Conservation (phyloP, 1,140 invertebrate species). For the Planococcus citri region DNA sequence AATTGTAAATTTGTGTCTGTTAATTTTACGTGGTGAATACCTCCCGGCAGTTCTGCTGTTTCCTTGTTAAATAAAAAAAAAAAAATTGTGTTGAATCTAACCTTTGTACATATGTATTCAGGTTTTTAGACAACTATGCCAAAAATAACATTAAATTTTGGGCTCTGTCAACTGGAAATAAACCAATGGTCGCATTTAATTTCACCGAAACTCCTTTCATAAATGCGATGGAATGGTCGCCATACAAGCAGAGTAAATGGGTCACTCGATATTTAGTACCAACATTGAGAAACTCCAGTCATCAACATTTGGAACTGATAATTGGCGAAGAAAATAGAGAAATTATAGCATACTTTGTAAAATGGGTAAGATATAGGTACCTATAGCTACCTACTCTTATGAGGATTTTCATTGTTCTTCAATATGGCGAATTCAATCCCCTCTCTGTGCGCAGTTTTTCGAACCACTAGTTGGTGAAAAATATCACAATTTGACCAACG, state of each 20-base stretch:
- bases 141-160: conserved; percentile 42
- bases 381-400: too few species aligned
- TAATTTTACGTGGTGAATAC: too few species aligned
- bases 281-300: conserved; percentile 42
- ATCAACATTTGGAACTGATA: conserved; percentile 46
- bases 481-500: background rate
- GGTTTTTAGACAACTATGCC: conserved; percentile 43
- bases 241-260: conserved; percentile 46
- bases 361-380: conserved; percentile 37
- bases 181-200: conserved; percentile 41
- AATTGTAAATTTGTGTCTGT: too few species aligned
- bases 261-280: conserved; percentile 55
- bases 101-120: conserved; percentile 10
- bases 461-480: background rate
- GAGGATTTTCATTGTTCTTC: too few species aligned
- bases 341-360: conserved; percentile 48
- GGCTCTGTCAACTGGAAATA: conserved; percentile 52
- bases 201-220: too few species aligned
- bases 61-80: too few species aligned
- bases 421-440: too few species aligned
- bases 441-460: background rate
- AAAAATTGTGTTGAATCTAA: too few species aligned
- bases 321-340: conserved; percentile 58
- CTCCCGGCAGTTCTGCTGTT: too few species aligned
- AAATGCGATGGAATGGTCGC: conserved; percentile 63